phyloP scores from a whole-genome alignment of 2,797 vertebrate species.

The Thunnus albacares region DNA sequence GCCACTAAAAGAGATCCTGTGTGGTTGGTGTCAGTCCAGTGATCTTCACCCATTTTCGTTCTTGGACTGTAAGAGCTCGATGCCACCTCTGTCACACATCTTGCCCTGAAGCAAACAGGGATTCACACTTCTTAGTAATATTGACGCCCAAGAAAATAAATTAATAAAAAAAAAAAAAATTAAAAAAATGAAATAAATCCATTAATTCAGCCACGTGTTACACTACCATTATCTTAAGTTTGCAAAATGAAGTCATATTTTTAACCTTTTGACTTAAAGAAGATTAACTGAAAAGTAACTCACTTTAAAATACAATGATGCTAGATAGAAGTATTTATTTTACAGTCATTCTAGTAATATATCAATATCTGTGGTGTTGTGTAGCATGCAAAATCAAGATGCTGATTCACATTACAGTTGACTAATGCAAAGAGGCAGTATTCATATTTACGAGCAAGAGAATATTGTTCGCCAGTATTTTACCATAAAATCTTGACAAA shows the following conservation, averaged over 20 bases:
- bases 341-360: constrained; percentile 70
- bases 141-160: constrained; percentile 92
- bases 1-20: constrained; percentile 98
- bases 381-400: constrained; percentile 91
- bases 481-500: constrained; percentile 23
- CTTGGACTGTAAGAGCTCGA: constrained; percentile 99
- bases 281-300: constrained; percentile 53
- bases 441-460: constrained; percentile 84
- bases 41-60: constrained; percentile 99
- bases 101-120: constrained; percentile 99
- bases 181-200: constrained; percentile 80
- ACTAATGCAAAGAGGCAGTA: constrained; percentile 91
- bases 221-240: constrained; percentile 87
- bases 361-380: constrained; percentile 84
- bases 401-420: constrained; percentile 82
- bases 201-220: constrained; percentile 93
- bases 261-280: constrained; percentile 75
- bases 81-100: constrained; percentile 99
- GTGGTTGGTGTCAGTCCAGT: constrained; percentile 96
- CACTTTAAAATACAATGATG: constrained; percentile 64
- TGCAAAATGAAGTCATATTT: constrained; percentile 90
- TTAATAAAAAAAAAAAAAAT: constrained; percentile 81
- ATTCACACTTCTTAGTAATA: constrained; percentile 99
- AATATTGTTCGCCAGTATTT: constrained; percentile 24
- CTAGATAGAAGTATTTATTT: constrained; percentile 65